Evolutionary conservation across 2,797 vertebrate species (phyloP), one percentile per base, ranked within the genome.

Genomic region (Ibycter americanus): DNA sequence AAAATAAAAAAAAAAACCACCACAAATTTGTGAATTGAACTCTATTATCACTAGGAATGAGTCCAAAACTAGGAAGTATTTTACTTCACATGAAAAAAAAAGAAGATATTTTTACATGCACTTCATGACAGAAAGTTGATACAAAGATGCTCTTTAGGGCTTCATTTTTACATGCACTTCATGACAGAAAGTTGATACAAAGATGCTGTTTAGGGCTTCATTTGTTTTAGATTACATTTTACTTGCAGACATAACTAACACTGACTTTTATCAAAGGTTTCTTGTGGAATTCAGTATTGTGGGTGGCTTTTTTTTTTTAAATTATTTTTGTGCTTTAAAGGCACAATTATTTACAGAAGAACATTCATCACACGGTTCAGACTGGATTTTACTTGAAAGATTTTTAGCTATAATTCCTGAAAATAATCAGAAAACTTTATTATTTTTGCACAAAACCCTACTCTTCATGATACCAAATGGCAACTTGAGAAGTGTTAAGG

Each of bases 301-400:
- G 20, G 31, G 38, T 46, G 15, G 2, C 0, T 12, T 38, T 26
- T 20, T 44, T 17, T 9, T 40, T 29, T 7, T 4, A 11, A 52
- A 51, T 56, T 32, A 47, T 17, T 72, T 84, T 29, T 76, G 2
- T 56, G 21, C 44, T 71, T 65, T 62, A 79, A 82, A 88, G 12
- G 7, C 16, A 62, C 4, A 29, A n/a, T 23, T 83, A 52, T 71
- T 89, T 76, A 70, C 34, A 71, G 62, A 66, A 83, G 4, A 49
- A 32, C 10, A 51, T 20, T 67, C 16, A 44, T 72, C 20, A 27
- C 1, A 3, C 0, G 0, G 6, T 27, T 88, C 31, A 36, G 16
- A 74, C 6, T 19, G 15, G 15, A 31, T 38, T 58, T 83, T 71
- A 51, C 23, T n/a, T 63, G 38, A 47, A 72, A 78, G 0, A 6